Conservation (phyloP, 2,888 invertebrate species). For the Agrochola macilenta region DNA sequence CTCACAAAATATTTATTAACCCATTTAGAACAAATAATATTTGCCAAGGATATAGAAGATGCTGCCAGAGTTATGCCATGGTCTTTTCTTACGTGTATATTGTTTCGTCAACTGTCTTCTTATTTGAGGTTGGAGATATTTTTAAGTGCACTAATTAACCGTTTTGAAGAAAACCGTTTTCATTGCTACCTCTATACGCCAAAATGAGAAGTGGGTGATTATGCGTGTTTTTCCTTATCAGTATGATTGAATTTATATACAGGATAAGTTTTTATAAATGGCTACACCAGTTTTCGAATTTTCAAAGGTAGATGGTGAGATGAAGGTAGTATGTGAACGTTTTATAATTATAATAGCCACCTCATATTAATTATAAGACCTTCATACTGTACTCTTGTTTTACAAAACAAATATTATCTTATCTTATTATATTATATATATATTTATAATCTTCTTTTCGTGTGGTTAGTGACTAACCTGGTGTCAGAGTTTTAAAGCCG, state of each 20-base stretch:
- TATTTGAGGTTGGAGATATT: neutral
- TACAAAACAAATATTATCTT: too few species aligned
- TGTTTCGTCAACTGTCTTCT: neutral
- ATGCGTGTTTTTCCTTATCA: neutral
- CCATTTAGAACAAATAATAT: neutral
- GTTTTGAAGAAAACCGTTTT: neutral
- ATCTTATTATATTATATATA: too few species aligned
- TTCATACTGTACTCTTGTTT: too few species aligned
- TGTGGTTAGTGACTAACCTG: too few species aligned
- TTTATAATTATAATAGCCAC: too few species aligned
- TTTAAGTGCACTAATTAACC: neutral
- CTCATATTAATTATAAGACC: too few species aligned
- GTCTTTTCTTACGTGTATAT: neutral
- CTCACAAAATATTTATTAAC: constrained; percentile 3
- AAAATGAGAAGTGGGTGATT: neutral
- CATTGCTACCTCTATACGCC: too few species aligned
- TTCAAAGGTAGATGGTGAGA: neutral
- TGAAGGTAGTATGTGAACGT: too few species aligned
- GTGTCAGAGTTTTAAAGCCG: too few species aligned
- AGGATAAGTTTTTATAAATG: neutral
- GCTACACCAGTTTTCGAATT: neutral
- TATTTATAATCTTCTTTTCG: too few species aligned
- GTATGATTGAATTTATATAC: neutral
- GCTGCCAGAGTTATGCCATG: constrained; percentile 1
- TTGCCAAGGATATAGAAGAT: neutral